These are phyloP conservation scores for Pomacea canaliculata DNA, from an alignment of 2,888 invertebrate genomes.

Conservation along the genomic window DNA sequence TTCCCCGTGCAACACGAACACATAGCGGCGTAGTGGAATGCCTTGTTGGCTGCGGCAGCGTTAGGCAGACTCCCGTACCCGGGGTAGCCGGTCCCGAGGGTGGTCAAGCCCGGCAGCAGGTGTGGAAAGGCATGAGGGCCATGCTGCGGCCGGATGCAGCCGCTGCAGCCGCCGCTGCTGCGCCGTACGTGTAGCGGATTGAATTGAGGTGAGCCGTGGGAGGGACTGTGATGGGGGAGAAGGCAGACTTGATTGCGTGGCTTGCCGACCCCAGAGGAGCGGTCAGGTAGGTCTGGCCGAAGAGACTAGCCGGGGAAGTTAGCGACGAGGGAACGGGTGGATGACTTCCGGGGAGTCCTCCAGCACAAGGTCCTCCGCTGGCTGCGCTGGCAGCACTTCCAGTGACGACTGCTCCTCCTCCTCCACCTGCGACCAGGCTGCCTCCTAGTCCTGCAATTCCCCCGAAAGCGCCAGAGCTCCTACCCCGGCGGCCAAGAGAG, in stretches of 20 bases:
- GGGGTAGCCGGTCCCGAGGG: conserved; percentile 48
- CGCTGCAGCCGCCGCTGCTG: conserved; percentile 24
- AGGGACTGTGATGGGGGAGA: conserved; percentile 61
- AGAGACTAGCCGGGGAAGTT: conserved; percentile 20
- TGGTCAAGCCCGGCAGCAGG: conserved; percentile 54
- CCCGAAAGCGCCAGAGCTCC: neutral
- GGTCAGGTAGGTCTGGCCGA: conserved; percentile 36
- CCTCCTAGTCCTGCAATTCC: neutral
- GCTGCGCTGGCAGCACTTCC: neutral
- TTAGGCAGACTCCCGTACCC: conserved; percentile 30
- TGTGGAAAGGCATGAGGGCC: conserved; percentile 55
- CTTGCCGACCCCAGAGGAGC: conserved; percentile 40
- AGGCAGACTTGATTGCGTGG: conserved; percentile 61
- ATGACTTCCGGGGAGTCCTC: neutral
- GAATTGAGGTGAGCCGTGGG: conserved; percentile 56
- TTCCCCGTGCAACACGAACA: conserved; percentile 57
- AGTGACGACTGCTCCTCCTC: neutral
- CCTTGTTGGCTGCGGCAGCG: conserved; percentile 39
- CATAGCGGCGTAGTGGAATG: conserved; percentile 51
- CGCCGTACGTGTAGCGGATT: conserved; percentile 58
- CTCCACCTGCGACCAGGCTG: neutral
- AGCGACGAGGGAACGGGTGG: neutral
- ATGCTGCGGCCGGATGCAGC: conserved; percentile 21
- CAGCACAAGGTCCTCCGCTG: neutral
- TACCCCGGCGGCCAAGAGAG: conserved; percentile 7